These are phyloP conservation scores for Solenopsis invicta DNA, from an alignment of 1,140 invertebrate genomes.

Conservation along the genomic window DNA sequence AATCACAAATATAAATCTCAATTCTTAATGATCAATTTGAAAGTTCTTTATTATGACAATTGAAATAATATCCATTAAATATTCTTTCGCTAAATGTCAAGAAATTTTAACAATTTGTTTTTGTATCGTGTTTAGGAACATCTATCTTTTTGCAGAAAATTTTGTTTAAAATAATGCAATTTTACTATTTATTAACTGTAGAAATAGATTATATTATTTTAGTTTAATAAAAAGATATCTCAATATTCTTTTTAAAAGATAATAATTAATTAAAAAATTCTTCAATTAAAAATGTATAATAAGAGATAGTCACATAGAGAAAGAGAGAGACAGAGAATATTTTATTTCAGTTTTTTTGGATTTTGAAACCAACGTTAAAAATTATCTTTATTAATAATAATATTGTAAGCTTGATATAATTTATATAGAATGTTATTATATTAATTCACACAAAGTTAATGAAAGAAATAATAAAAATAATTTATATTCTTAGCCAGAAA, in stretches of 20 bases:
- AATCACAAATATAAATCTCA: conserved; percentile 79
- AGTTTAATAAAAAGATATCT: not conserved
- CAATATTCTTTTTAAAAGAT: not conserved
- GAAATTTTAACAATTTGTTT: not conserved
- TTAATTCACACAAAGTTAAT: not conserved
- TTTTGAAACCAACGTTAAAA: not conserved
- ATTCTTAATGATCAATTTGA: conserved; percentile 61
- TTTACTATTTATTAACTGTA: not conserved
- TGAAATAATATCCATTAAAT: not conserved
- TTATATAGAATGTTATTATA: no score
- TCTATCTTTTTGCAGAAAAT: not conserved
- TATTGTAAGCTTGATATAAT: no score
- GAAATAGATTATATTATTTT: not conserved
- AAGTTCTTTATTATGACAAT: conserved; percentile 17
- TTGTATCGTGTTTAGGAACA: not conserved
- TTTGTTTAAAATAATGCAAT: not conserved
- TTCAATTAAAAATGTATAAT: conserved; percentile 3
- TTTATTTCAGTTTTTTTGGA: not conserved
- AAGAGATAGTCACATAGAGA: not conserved
- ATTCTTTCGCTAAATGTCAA: not conserved
- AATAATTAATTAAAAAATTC: conserved; percentile 3
- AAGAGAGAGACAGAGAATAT: not conserved
- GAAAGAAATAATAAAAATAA: conserved; percentile 6
- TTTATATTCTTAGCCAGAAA: conserved; percentile 40
- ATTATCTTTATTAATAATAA: not conserved